Evolutionary conservation across 2,888 invertebrate species (phyloP), one percentile per base, ranked within the genome.

Genomic region (Noctua janthina): DNA sequence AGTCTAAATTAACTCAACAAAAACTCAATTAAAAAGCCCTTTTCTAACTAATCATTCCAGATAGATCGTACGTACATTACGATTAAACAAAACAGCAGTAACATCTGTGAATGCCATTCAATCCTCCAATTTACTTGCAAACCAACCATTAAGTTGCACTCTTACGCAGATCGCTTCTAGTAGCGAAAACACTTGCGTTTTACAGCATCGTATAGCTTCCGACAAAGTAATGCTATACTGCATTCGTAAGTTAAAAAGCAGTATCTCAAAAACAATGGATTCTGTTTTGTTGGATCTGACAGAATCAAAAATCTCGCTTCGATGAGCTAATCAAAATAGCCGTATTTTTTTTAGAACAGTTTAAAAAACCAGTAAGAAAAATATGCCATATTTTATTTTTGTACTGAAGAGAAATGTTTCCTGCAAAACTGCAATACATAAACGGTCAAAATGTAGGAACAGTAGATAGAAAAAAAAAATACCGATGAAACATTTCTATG

Each of bases 151-250:
- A 87, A 74, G 56, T 74, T 74, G 76, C 78, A 49, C 76, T 64
- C 76, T 70, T 66, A 81, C 81, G 29, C 80, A 73, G 46, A 69
- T 35, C 59, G 66, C 81, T 17, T 15, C 68, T 72, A 85, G 85
- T 86, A 83, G 83, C 83, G 79, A 79, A 85, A 82, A 83, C 78
- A 83, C 66, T 86, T 80, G 83, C 67, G 43, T 86, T 89, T 89
- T 87, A 89, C 82, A 84, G 71, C 89, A 84, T 89, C 89, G 89
- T 89, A 87, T 89, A 82, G 82, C 73, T 10, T 68, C 89, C 89
- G 89, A 89, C 89, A 89, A 89, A 89, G 88, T 75, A 81, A 74
- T 81, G 67, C 59, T 80, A 67, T 39, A 43, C n/a, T 29, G 46
- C 15, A 29, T 29, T 54, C 51, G 11, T 20, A 43, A 54, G 10